phyloP scores from a whole-genome alignment of 2,113 vertebrate species.

The Anthoscopus minutus region DNA sequence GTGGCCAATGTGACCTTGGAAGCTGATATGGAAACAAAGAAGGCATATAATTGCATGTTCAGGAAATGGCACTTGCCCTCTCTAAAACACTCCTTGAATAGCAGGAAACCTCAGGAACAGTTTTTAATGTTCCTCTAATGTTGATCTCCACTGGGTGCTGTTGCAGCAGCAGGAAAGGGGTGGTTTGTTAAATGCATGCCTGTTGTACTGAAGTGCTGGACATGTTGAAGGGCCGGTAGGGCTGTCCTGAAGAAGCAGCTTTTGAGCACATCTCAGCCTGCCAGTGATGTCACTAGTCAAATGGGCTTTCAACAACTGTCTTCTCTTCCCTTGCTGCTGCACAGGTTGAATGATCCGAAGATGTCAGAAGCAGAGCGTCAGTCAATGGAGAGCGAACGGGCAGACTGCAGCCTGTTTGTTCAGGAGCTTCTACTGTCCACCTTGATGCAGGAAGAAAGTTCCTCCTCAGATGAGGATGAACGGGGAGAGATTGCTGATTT shows the following conservation, averaged over 20 bases:
- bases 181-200: background rate
- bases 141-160: rapidly evolving
- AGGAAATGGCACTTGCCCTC: background rate
- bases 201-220: background rate
- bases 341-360: conserved; percentile 96
- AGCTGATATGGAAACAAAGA: background rate
- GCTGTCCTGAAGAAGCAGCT: background rate
- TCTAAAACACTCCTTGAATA: background rate
- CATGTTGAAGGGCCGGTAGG: rapidly evolving
- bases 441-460: conserved; percentile 94
- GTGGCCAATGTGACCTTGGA: background rate
- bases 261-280: background rate
- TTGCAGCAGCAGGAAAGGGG: background rate
- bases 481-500: conserved; percentile 95
- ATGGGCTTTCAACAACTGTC: background rate
- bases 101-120: background rate
- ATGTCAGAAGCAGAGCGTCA: conserved; percentile 94
- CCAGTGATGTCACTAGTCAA: rapidly evolving
- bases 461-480: conserved; percentile 96
- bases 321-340: background rate
- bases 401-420: conserved; percentile 95
- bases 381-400: conserved; percentile 89
- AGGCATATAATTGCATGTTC: rapidly evolving
- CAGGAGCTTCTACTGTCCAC: conserved; percentile 98
- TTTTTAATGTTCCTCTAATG: background rate